Percentiles rank a stretch among this genome's conserved stretches.
Conservation (phyloP, 1,140 invertebrate species). For the Ceratina australensis region DNA sequence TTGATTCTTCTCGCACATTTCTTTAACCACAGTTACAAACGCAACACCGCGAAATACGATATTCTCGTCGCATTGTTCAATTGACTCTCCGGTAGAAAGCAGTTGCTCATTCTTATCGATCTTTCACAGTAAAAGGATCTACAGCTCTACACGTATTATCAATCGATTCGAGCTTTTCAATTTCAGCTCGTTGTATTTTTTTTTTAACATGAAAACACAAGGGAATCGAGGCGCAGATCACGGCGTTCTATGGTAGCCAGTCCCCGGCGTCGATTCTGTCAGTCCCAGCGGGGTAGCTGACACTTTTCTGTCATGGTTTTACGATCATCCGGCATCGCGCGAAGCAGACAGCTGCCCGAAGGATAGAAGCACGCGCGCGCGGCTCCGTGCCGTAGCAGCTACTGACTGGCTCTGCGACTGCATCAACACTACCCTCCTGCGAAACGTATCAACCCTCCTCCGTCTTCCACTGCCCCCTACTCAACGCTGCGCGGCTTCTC, state of each 20-base stretch:
- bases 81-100: not conserved
- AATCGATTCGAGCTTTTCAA: not conserved
- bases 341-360: conserved; percentile 14
- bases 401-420: conserved; percentile 69
- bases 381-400: conserved; percentile 66
- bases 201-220: not conserved
- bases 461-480: conserved; percentile 18
- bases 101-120: not conserved
- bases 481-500: too few species aligned
- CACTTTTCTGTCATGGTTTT: conserved; percentile 39
- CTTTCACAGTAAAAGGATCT: not conserved
- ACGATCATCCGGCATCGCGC: not conserved
- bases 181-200: not conserved
- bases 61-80: not conserved
- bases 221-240: too few species aligned
- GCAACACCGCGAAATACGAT: not conserved
- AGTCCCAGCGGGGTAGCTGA: not conserved
- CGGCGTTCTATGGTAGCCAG: not conserved
- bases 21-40: conserved; percentile 17
- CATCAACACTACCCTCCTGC: conserved; percentile 67
- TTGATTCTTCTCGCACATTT: conserved; percentile 48
- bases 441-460: conserved; percentile 61
- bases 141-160: not conserved
- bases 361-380: conserved; percentile 56
- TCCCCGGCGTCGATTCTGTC: too few species aligned